Evolutionary conservation across 2,888 invertebrate species (phyloP).

Genomic region (Autographa gamma): DNA sequence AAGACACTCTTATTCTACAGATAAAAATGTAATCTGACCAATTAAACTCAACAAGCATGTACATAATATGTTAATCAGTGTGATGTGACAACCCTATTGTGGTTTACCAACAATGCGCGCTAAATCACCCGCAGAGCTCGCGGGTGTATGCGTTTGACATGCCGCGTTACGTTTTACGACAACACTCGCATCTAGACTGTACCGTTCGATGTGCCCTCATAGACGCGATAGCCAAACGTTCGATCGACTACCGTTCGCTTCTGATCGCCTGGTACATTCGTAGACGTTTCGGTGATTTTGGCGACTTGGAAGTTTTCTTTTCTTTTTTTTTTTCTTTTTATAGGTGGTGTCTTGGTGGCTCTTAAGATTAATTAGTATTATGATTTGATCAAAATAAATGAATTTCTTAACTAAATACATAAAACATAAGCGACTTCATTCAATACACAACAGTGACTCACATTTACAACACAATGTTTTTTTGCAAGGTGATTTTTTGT

Average conservation of each 20-base stretch:
- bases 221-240: constrained; percentile 26
- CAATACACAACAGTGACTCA: no score
- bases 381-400: neutral
- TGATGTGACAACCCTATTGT: constrained; percentile 71
- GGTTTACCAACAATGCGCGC: constrained; percentile 73
- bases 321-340: neutral
- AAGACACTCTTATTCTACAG: neutral
- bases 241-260: constrained; percentile 37
- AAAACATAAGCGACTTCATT: no score
- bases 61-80: constrained; percentile 40
- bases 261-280: constrained; percentile 68
- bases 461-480: no score
- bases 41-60: constrained; percentile 42
- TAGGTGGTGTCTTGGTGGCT: neutral
- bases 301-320: constrained; percentile 25
- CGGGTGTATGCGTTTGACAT: constrained; percentile 67
- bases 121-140: constrained; percentile 84
- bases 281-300: constrained; percentile 61
- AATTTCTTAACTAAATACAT: no score
- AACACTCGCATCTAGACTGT: constrained; percentile 58
- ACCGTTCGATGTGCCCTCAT: constrained; percentile 33
- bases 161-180: constrained; percentile 65
- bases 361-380: neutral
- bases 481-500: no score
- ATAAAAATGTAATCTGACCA: constrained; percentile 30